These are phyloP conservation scores for Tanypteryx hageni DNA, from an alignment of 2,888 invertebrate species.

Conservation along the genomic window DNA sequence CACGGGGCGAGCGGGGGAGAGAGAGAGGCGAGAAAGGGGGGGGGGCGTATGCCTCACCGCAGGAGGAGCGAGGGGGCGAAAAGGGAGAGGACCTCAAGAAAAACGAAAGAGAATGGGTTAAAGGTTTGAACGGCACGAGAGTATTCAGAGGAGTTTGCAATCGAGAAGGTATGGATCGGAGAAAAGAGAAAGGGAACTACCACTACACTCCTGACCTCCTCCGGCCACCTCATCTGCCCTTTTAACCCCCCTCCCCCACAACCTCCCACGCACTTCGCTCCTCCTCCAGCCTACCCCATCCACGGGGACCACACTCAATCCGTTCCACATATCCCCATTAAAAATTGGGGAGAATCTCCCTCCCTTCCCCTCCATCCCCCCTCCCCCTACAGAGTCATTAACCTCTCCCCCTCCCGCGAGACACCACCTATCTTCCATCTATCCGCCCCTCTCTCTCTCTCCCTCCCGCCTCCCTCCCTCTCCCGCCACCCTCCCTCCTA, in stretches of 20 bases:
- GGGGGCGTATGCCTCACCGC: background rate
- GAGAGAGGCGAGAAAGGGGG: background rate
- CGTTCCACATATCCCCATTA: background rate
- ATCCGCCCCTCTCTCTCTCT: background rate
- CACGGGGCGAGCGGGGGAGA: background rate
- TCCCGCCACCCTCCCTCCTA: background rate
- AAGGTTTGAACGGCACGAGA: no score
- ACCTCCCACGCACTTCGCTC: background rate
- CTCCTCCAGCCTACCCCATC: background rate
- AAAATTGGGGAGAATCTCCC: background rate
- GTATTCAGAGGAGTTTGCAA: no score
- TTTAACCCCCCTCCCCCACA: background rate
- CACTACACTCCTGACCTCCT: background rate
- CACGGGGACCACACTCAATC: conserved; percentile 9
- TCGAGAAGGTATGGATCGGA: background rate
- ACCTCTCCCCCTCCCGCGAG: background rate
- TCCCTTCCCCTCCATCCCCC: background rate
- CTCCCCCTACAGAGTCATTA: background rate
- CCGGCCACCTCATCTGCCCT: background rate
- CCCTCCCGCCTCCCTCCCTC: background rate
- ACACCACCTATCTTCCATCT: background rate
- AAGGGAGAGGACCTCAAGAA: no score
- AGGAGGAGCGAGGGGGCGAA: no score
- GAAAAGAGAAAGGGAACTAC: background rate
- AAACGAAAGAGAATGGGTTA: no score